A percentile compares a stretch with the other conserved stretches of the same genome.
Conservation (phyloP, 2,797 vertebrate genomes). For the Lacerta agilis region DNA sequence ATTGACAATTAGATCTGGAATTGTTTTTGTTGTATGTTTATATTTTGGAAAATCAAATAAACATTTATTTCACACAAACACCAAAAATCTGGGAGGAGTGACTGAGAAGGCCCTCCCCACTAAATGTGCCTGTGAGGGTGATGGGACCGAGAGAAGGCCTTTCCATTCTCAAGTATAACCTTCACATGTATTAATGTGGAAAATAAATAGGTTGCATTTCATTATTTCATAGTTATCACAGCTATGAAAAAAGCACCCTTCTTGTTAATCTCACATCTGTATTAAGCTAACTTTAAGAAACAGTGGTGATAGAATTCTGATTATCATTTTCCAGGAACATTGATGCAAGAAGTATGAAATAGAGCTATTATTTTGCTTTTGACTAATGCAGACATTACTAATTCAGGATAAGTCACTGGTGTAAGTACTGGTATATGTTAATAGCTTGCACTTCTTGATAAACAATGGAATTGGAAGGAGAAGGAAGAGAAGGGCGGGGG, state of each 20-base stretch:
- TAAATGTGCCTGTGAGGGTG: too few species aligned
- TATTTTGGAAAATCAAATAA: too few species aligned
- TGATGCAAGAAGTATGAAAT: not conserved
- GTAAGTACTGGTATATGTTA: not conserved
- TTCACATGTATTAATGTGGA: fast-evolving
- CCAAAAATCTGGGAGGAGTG: too few species aligned
- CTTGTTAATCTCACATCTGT: not conserved
- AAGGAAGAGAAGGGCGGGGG: not conserved
- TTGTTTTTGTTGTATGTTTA: too few species aligned
- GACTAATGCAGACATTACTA: not conserved
- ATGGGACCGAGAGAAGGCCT: too few species aligned
- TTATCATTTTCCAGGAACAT: constrained; percentile 15
- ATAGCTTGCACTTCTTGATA: constrained; percentile 7
- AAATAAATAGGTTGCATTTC: fast-evolving
- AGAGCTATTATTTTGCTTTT: not conserved
- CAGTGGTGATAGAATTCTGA: not conserved
- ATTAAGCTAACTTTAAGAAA: not conserved
- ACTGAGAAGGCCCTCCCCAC: too few species aligned
- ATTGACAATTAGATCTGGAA: too few species aligned
- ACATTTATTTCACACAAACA: too few species aligned
- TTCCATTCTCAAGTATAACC: not conserved
- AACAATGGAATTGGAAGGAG: not conserved
- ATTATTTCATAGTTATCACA: constrained; percentile 1
- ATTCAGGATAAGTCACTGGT: not conserved
- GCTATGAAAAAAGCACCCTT: not conserved